phyloP scores from a whole-genome alignment of 1,140 invertebrate species.

The Diorhabda carinulata region DNA sequence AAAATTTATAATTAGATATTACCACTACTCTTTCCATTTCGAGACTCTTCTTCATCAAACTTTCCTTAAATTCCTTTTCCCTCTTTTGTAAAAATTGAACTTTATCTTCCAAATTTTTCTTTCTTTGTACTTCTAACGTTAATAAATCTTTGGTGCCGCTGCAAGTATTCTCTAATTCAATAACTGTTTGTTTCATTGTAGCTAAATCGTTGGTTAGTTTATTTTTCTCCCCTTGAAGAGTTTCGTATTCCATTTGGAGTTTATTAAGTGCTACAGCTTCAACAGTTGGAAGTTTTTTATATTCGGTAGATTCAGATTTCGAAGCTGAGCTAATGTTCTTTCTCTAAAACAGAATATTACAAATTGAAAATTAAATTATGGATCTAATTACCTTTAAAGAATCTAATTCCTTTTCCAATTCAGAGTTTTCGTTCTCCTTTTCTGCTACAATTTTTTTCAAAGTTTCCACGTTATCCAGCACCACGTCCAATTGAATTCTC shows the following conservation, averaged over 20 bases:
- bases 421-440: constrained; percentile 52
- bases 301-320: constrained; percentile 39
- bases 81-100: constrained; percentile 43
- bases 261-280: constrained; percentile 49
- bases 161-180: constrained; percentile 43
- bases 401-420: constrained; percentile 52
- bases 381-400: constrained; percentile 24
- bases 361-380: not conserved
- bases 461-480: constrained; percentile 59
- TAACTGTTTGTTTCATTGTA: constrained; percentile 27
- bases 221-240: constrained; percentile 53
- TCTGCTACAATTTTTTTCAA: constrained; percentile 56
- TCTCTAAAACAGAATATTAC: constrained; percentile 33
- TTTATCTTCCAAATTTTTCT: constrained; percentile 52
- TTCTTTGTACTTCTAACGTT: constrained; percentile 52
- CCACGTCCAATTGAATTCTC: constrained; percentile 57
- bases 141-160: constrained; percentile 55
- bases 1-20: not conserved
- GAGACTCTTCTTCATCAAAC: constrained; percentile 44
- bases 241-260: constrained; percentile 51
- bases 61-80: constrained; percentile 44
- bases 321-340: constrained; percentile 12
- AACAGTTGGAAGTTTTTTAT: constrained; percentile 36
- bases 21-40: constrained; percentile 46
- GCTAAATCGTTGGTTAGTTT: constrained; percentile 29